These are phyloP conservation scores for Pterostichus niger DNA, from an alignment of 2,888 invertebrate species.

Conservation along the genomic window DNA sequence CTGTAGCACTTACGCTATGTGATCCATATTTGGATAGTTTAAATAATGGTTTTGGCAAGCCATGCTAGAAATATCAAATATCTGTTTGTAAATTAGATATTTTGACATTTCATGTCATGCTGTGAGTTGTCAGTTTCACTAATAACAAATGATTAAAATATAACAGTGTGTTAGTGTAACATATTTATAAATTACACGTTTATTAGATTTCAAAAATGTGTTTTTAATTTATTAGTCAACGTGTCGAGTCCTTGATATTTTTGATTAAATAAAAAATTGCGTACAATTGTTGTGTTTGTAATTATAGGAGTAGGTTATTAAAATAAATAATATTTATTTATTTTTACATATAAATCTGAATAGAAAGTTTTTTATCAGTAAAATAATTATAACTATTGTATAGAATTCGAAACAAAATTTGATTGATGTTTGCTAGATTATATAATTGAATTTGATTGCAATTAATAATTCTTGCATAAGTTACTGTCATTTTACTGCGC, in stretches of 20 bases:
- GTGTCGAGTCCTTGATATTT: conserved; percentile 32
- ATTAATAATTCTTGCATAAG: background rate
- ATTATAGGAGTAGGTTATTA: conserved; percentile 5
- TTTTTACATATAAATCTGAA: conserved; percentile 5
- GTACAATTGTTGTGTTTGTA: conserved; percentile 13
- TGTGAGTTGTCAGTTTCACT: conserved; percentile 1
- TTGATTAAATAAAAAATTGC: conserved; percentile 41
- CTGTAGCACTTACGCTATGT: too few relatives aligned
- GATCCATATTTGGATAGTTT: too few relatives aligned
- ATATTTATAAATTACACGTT: conserved; percentile 23
- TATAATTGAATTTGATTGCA: conserved; percentile 20
- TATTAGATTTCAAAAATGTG: conserved; percentile 39
- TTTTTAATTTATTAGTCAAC: conserved; percentile 36
- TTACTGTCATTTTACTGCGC: conserved; percentile 3
- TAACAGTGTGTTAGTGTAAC: background rate
- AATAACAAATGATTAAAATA: conserved; percentile 12
- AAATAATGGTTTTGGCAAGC: too few relatives aligned
- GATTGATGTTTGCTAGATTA: conserved; percentile 4
- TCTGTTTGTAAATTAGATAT: too few relatives aligned
- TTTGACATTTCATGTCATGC: background rate
- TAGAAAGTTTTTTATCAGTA: conserved; percentile 30
- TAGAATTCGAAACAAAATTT: conserved; percentile 9
- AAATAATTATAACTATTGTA: conserved; percentile 13
- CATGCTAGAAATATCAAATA: too few relatives aligned
- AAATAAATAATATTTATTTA: conserved; percentile 24